Percentiles rank a stretch among this genome's conserved stretches.
Conservation (phyloP, 2,113 vertebrate species). For the Entelurus aequoreus region DNA sequence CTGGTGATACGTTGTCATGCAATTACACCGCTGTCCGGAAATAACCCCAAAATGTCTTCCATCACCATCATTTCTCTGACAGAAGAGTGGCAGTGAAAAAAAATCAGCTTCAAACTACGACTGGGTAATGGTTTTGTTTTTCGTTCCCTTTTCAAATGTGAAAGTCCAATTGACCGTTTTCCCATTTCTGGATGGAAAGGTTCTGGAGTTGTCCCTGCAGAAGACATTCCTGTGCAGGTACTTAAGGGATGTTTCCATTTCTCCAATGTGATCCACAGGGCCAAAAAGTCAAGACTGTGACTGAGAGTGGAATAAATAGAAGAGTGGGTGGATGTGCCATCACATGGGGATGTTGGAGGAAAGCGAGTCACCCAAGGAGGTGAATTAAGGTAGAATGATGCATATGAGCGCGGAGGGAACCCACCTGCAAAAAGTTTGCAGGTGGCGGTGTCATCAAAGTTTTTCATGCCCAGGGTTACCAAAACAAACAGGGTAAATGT, state of each 20-base stretch:
- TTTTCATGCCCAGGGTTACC: slow-evolving; percentile 55
- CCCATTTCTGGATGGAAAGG: slow-evolving; percentile 48
- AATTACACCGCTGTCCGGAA: too few species aligned
- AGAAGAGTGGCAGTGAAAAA: too few species aligned
- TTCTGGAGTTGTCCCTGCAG: slow-evolving; percentile 53
- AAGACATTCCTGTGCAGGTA: slow-evolving; percentile 55
- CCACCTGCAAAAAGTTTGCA: background rate
- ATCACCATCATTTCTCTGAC: too few species aligned
- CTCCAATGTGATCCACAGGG: slow-evolving; percentile 32
- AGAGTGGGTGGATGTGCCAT: slow-evolving; percentile 24
- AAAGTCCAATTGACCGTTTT: slow-evolving; percentile 39
- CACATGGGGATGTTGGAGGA: slow-evolving; percentile 23
- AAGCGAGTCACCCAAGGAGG: slow-evolving; percentile 13
- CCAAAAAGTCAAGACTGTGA: slow-evolving; percentile 16
- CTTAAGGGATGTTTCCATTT: slow-evolving; percentile 57
- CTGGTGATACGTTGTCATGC: too few species aligned
- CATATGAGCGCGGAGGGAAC: background rate
- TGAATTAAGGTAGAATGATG: slow-evolving; percentile 1
- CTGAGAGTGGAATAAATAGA: slow-evolving; percentile 51
- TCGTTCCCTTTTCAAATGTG: slow-evolving; percentile 18
- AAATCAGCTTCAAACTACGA: too few species aligned
- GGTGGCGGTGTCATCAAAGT: slow-evolving; percentile 28
- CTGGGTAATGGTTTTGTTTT: slow-evolving; percentile 7
- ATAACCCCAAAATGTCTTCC: too few species aligned
- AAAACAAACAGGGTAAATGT: slow-evolving; percentile 56